Conservation (phyloP, 2,797 vertebrate genomes). For the Danio kyathit region DNA sequence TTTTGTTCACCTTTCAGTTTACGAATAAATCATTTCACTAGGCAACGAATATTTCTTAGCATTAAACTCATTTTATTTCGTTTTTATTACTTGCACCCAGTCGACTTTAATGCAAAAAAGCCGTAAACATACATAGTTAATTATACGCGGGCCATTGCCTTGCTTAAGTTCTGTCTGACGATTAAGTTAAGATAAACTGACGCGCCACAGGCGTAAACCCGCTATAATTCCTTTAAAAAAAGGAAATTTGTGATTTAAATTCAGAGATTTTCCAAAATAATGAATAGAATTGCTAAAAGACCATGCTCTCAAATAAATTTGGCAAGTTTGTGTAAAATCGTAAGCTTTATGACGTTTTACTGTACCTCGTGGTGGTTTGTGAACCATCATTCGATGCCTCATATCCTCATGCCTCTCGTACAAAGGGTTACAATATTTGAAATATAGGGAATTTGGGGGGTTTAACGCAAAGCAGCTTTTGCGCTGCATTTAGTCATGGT, state of each 20-base stretch:
- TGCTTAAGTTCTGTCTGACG: constrained; percentile 59
- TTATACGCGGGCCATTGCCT: background rate
- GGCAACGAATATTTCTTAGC: constrained; percentile 30
- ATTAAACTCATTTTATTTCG: constrained; percentile 54
- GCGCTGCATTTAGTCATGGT: constrained; percentile 71
- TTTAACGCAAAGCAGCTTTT: constrained; percentile 77
- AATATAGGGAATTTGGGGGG: constrained; percentile 65
- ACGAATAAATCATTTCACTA: constrained; percentile 63
- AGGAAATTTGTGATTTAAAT: constrained; percentile 62
- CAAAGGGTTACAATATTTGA: constrained; percentile 72
- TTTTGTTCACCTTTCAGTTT: constrained; percentile 24
- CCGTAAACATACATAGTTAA: constrained; percentile 18
- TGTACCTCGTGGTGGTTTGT: constrained; percentile 68
- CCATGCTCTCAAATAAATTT: constrained; percentile 62
- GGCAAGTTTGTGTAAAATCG: constrained; percentile 42
- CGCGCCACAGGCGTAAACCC: constrained; percentile 70
- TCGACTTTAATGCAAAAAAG: constrained; percentile 64
- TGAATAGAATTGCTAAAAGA: constrained; percentile 67
- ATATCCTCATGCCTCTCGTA: constrained; percentile 65
- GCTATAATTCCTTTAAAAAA: constrained; percentile 72
- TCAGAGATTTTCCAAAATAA: constrained; percentile 51
- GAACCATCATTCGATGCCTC: constrained; percentile 60
- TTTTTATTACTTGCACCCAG: constrained; percentile 70
- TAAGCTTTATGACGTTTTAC: constrained; percentile 70
- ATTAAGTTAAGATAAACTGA: constrained; percentile 65